Conservation (phyloP, 2,888 invertebrate species). For the Zaprionus bogoriensis region DNA sequence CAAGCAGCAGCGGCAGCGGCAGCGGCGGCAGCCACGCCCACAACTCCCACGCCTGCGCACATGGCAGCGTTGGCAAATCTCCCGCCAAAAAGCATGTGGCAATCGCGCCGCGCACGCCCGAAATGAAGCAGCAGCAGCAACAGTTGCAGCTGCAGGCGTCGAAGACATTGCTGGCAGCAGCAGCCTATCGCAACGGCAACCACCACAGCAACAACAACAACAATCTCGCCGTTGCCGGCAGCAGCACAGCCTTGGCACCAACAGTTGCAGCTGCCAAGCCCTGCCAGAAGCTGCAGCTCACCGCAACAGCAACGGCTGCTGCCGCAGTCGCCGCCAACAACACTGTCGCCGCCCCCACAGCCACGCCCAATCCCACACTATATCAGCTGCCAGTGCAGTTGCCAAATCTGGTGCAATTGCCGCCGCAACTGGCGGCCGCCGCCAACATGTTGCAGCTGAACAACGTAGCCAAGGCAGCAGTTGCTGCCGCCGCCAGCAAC, state of each 20-base stretch:
- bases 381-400: slow-evolving; percentile 86
- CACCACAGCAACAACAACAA: not conserved
- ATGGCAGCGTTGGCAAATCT: slow-evolving; percentile 76
- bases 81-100: slow-evolving; percentile 83
- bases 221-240: no score
- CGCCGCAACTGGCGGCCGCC: slow-evolving; percentile 84
- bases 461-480: slow-evolving; percentile 79
- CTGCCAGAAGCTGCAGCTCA: slow-evolving; percentile 44
- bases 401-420: slow-evolving; percentile 87
- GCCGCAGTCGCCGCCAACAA: no score
- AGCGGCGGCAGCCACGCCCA: not conserved
- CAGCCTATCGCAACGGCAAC: slow-evolving; percentile 31
- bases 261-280: slow-evolving; percentile 37
- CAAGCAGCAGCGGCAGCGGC: slow-evolving; percentile 57
- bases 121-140: slow-evolving; percentile 79
- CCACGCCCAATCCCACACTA: slow-evolving; percentile 77
- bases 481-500: slow-evolving; percentile 65
- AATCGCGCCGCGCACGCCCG: slow-evolving; percentile 82
- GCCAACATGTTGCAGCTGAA: slow-evolving; percentile 83
- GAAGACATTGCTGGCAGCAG: slow-evolving; percentile 39
- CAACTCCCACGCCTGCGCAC: slow-evolving; percentile 28
- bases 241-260: slow-evolving; percentile 18
- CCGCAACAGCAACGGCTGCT: slow-evolving; percentile 31
- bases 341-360: slow-evolving; percentile 22
- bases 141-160: slow-evolving; percentile 54